Evolutionary conservation across 2,888 invertebrate species (phyloP), one percentile per base, ranked within the genome.

Genomic region (Eupsilia transversa): DNA sequence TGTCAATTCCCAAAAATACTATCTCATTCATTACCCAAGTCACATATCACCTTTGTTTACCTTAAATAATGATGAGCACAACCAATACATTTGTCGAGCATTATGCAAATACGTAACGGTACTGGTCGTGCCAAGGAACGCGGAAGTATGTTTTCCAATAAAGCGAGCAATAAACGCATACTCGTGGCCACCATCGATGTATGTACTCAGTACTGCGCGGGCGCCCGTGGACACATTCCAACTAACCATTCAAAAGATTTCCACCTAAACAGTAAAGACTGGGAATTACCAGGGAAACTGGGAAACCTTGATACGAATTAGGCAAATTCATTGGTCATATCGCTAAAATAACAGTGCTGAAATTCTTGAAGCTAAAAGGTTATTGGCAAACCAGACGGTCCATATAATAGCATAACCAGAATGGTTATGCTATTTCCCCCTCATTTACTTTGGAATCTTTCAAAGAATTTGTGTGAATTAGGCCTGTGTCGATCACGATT

Each of bases 131-230:
- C 87, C 86, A 89, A 91, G 93, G 94, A 94, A 95, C 92, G 94
- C 95, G 94, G 94, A 94, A 95, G 92, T 89, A 88, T 90, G 91
- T 92, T 94, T 94, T 94, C 93, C 94, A 93, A 94, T 94, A 95
- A 93, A 92, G 89, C 93, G 90, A 91, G 92, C 91, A 93, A 93
- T 94, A 94, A 93, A 92, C 89, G 90, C 91, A 89, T 89, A 88
- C 90, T 91, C 89, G 89, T 90, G 90, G 90, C 91, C 92, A 90
- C 89, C 78, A 78, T 76, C 83, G 87, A 72, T 83, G 76, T 68
- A 69, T 78, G 73, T 77, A 71, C 87, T 86, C 70, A 70, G 73
- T 72, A 72, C 86, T 86, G 73, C 74, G 78, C 79, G 38, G 17
- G 54, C 77, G 83, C 79, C 74, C 82, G 84, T 75, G 81, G 83